A percentile compares a stretch with the other conserved stretches of the same genome.
These are phyloP conservation scores for Nephotettix cincticeps DNA, from an alignment of 1,140 invertebrate species.

Conservation along the genomic window DNA sequence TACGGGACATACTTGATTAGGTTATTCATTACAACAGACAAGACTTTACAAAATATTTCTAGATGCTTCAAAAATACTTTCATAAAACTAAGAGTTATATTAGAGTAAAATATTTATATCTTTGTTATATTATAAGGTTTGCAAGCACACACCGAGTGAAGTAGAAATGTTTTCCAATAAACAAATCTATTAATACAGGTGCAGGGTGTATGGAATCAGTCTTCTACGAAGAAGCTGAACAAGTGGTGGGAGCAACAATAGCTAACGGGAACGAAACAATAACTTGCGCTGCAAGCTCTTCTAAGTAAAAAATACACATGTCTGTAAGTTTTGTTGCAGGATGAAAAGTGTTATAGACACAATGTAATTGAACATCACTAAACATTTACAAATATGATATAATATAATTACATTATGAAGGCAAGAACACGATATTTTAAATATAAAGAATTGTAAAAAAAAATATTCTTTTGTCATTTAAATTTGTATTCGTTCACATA, in stretches of 20 bases:
- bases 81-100: neutral
- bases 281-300: too few relatives aligned
- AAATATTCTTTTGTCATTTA: too few relatives aligned
- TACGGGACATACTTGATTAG: neutral
- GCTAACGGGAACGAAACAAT: too few relatives aligned
- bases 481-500: too few relatives aligned
- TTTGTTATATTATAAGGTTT: neutral
- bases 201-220: neutral
- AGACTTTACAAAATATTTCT: conserved; percentile 15
- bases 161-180: neutral
- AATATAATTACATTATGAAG: too few relatives aligned
- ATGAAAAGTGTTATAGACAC: too few relatives aligned
- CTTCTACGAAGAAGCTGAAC: conserved; percentile 14
- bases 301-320: too few relatives aligned
- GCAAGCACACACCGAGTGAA: conserved; percentile 1
- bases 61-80: conserved; percentile 19
- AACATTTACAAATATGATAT: too few relatives aligned
- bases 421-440: too few relatives aligned
- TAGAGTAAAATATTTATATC: neutral
- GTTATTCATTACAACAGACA: conserved; percentile 6
- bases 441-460: too few relatives aligned
- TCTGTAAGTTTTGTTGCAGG: too few relatives aligned
- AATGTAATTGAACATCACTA: too few relatives aligned
- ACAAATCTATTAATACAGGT: neutral
- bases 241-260: neutral